Evolutionary conservation across 2,113 vertebrate genomes (phyloP).

Genomic region (Orcinus orca): DNA sequence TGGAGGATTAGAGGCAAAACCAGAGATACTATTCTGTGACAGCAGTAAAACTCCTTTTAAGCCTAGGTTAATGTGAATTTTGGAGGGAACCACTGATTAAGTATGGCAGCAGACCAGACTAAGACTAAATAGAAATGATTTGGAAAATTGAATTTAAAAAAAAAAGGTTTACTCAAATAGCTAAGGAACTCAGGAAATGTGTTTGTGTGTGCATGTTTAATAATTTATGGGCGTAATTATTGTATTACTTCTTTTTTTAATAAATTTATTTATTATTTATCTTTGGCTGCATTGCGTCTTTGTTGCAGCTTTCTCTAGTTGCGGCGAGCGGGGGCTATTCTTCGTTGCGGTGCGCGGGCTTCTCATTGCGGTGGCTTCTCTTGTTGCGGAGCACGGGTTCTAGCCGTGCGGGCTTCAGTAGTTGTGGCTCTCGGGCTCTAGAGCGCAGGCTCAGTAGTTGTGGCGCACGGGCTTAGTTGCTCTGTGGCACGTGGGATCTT

Average conservation of each 20-base stretch:
- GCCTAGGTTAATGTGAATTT: neutral
- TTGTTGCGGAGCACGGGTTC: no score
- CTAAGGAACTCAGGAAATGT: neutral
- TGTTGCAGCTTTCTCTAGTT: no score
- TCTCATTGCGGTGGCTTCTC: no score
- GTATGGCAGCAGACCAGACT: neutral
- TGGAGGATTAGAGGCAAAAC: neutral
- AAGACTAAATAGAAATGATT: neutral
- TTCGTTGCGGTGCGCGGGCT: no score
- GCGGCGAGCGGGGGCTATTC: no score
- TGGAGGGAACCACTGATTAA: neutral
- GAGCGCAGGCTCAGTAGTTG: no score
- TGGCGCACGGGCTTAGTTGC: no score
- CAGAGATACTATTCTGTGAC: neutral
- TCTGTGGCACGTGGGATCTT: no score
- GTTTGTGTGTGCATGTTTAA: neutral
- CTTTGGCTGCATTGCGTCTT: no score
- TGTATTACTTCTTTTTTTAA: neutral
- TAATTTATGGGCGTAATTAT: neutral
- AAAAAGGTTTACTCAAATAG: neutral
- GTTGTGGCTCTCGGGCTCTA: no score
- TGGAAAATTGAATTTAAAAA: neutral
- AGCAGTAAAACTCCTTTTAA: neutral
- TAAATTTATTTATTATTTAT: no score
- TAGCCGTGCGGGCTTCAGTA: no score